These are phyloP conservation scores for Eristalis intricaria DNA, from an alignment of 2,888 invertebrate genomes.

Conservation along the genomic window DNA sequence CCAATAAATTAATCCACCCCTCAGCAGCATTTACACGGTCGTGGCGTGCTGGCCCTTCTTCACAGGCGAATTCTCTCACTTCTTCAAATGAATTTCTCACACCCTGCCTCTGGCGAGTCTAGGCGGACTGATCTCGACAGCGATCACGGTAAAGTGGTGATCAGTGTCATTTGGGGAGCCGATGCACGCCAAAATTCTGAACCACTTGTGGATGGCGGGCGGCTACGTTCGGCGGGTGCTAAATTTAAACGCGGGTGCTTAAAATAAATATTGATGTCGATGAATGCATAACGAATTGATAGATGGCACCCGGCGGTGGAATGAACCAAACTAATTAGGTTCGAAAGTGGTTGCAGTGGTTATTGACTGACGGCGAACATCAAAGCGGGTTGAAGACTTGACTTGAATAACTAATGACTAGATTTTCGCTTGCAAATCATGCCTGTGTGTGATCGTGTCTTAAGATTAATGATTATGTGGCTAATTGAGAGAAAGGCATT, in stretches of 20 bases:
- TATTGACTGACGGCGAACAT: neutral
- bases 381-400: neutral
- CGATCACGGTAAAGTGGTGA: neutral
- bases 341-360: neutral
- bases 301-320: neutral
- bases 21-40: neutral
- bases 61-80: conserved; percentile 8
- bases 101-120: neutral
- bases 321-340: neutral
- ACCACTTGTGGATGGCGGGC: neutral
- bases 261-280: neutral
- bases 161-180: neutral
- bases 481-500: no score
- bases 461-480: no score
- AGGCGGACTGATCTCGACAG: neutral
- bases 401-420: no score
- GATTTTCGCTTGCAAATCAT: no score
- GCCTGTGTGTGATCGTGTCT: no score
- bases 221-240: neutral
- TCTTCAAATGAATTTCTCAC: neutral
- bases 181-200: neutral
- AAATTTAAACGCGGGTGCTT: neutral
- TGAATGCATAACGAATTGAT: neutral
- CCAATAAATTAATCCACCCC: conserved; percentile 60
- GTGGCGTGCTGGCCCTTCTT: conserved; percentile 3